Conservation (phyloP, 2,888 invertebrate genomes). For the Crossocerus cetratus region DNA sequence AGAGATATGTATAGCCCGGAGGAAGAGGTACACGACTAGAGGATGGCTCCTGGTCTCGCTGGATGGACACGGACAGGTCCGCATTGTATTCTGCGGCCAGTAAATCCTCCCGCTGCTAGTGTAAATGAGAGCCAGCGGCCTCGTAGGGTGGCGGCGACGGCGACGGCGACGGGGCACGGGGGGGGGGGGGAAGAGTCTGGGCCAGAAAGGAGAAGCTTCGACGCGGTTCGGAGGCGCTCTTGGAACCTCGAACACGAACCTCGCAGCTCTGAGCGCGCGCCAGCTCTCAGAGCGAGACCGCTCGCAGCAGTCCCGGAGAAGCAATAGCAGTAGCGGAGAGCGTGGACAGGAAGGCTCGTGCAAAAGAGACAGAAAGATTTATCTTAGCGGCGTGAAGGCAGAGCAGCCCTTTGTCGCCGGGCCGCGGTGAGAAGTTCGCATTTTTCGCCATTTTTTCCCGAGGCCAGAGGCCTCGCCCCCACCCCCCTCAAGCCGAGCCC, state of each 20-base stretch:
- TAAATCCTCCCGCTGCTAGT: constrained; percentile 74
- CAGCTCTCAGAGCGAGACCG: neutral
- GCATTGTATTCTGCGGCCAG: constrained; percentile 76
- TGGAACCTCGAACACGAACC: constrained; percentile 26
- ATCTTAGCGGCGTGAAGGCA: constrained; percentile 63
- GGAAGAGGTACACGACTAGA: constrained; percentile 67
- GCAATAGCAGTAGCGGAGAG: neutral
- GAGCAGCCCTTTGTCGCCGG: constrained; percentile 70
- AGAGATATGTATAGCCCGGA: constrained; percentile 67
- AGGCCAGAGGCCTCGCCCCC: constrained; percentile 23
- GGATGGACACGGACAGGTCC: constrained; percentile 76
- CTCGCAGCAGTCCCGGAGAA: neutral
- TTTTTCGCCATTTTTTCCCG: constrained; percentile 73
- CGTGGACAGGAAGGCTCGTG: constrained; percentile 15
- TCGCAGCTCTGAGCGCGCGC: constrained; percentile 16
- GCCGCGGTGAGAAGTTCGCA: constrained; percentile 75
- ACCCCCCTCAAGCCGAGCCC: constrained; percentile 15
- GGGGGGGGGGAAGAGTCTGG: constrained; percentile 27
- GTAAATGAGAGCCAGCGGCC: constrained; percentile 73
- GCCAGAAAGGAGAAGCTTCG: constrained; percentile 47
- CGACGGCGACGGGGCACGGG: neutral
- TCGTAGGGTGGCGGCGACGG: constrained; percentile 19
- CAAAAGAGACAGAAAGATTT: constrained; percentile 63
- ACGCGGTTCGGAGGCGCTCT: constrained; percentile 2
- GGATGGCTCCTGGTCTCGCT: constrained; percentile 67